These are phyloP conservation scores for Fragum whitleyi DNA, from an alignment of 2,888 invertebrate genomes.

Conservation along the genomic window DNA sequence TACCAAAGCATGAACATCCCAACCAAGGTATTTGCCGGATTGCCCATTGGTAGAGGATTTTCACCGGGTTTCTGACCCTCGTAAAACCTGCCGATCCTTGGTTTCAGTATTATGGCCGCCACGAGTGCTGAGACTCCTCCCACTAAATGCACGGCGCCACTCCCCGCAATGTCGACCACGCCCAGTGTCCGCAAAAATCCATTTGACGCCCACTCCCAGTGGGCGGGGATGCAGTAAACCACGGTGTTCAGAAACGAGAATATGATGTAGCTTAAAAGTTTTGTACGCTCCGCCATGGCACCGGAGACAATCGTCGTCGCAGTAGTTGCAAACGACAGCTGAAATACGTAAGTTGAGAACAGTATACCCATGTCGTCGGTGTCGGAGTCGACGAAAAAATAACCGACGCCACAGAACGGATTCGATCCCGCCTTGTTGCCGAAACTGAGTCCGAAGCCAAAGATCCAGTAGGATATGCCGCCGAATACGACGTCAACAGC, in stretches of 20 bases:
- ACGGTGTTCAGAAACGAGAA: conserved; percentile 82
- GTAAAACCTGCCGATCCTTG: conserved; percentile 78
- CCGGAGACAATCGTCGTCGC: conserved; percentile 84
- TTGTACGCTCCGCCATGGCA: conserved; percentile 84
- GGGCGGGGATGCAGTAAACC: conserved; percentile 84
- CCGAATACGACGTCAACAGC: conserved; percentile 80
- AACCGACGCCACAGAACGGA: conserved; percentile 93
- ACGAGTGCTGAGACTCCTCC: conserved; percentile 83
- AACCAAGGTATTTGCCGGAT: conserved; percentile 81
- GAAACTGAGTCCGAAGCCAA: conserved; percentile 96
- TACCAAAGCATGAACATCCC: conserved; percentile 84
- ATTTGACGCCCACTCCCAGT: conserved; percentile 85
- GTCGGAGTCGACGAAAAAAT: conserved; percentile 89
- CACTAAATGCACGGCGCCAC: conserved; percentile 84
- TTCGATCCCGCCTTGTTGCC: conserved; percentile 88
- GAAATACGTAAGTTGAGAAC: conserved; percentile 79
- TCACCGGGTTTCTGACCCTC: conserved; percentile 56
- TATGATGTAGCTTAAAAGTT: conserved; percentile 80
- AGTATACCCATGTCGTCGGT: conserved; percentile 73
- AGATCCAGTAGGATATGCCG: conserved; percentile 89
- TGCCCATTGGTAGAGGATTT: conserved; percentile 71
- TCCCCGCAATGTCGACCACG: conserved; percentile 80
- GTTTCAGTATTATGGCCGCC: conserved; percentile 81
- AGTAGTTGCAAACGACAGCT: conserved; percentile 82
- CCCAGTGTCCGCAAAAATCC: conserved; percentile 77